These are phyloP conservation scores for Drosophila elegans DNA, from an alignment of 1,140 invertebrate genomes.

Conservation along the genomic window DNA sequence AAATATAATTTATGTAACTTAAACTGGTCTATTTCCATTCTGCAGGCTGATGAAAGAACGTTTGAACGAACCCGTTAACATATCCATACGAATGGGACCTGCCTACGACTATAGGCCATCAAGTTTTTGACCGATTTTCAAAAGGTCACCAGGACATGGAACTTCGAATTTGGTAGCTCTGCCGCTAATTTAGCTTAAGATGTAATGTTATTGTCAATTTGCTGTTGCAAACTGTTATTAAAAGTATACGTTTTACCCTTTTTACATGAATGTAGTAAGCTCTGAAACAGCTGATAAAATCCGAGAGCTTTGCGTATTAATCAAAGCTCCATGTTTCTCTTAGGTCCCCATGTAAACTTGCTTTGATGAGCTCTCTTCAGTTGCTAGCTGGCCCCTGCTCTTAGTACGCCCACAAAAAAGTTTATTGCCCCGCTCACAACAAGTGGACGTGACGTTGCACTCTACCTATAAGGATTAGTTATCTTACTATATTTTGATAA, in stretches of 20 bases:
- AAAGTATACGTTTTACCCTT: slow-evolving; percentile 11
- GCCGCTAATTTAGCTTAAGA: background rate
- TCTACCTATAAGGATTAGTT: slow-evolving; percentile 11
- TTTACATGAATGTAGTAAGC: slow-evolving; percentile 34
- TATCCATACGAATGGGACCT: slow-evolving; percentile 65
- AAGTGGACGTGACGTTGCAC: slow-evolving; percentile 44
- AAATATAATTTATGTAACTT: background rate
- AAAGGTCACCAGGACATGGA: background rate
- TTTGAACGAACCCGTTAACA: slow-evolving; percentile 57
- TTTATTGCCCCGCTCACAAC: slow-evolving; percentile 69
- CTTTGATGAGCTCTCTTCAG: slow-evolving; percentile 29
- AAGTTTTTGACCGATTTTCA: slow-evolving; percentile 23
- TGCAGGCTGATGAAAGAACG: slow-evolving; percentile 54
- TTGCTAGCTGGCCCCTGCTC: slow-evolving; percentile 20
- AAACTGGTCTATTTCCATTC: background rate
- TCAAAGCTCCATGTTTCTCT: slow-evolving; percentile 13
- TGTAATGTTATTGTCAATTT: slow-evolving; percentile 14
- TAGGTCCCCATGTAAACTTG: background rate
- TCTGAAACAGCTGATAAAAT: slow-evolving; percentile 20
- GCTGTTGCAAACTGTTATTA: slow-evolving; percentile 33
- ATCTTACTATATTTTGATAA: background rate
- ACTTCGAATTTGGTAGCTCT: slow-evolving; percentile 20
- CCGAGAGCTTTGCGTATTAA: background rate
- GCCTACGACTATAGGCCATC: slow-evolving; percentile 60
- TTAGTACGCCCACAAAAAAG: slow-evolving; percentile 62